phyloP scores from a whole-genome alignment of 2,888 invertebrate genomes.

The Linyphia triangularis region DNA sequence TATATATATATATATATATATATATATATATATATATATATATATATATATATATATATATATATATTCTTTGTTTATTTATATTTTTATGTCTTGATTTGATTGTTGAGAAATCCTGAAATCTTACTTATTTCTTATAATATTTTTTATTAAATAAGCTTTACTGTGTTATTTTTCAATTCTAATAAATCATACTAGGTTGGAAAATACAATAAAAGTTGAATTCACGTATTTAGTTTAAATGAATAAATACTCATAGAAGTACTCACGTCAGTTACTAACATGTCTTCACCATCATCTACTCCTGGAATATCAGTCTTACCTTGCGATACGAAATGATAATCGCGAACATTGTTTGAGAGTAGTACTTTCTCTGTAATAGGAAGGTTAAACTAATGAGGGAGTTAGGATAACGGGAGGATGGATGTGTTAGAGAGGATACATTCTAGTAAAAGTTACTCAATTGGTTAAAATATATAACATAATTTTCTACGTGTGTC shows the following conservation, averaged over 20 bases:
- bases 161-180: too few relatives aligned
- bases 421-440: not conserved
- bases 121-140: too few relatives aligned
- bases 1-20: too few relatives aligned
- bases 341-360: constrained; percentile 93
- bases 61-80: too few relatives aligned
- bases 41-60: too few relatives aligned
- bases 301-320: constrained; percentile 96
- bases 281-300: constrained; percentile 96
- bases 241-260: constrained; percentile 84
- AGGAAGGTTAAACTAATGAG: constrained; percentile 48
- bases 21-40: too few relatives aligned
- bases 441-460: not conserved
- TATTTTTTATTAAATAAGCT: too few relatives aligned
- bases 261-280: constrained; percentile 91
- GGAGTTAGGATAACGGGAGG: constrained; percentile 32
- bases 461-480: not conserved
- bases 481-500: not conserved
- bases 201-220: too few relatives aligned
- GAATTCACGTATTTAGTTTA: too few relatives aligned
- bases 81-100: too few relatives aligned
- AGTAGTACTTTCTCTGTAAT: constrained; percentile 88
- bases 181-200: too few relatives aligned
- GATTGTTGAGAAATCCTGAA: too few relatives aligned
- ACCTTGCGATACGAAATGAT: constrained; percentile 97